phyloP scores from a whole-genome alignment of 2,888 invertebrate genomes.

The Microplitis deprimator region DNA sequence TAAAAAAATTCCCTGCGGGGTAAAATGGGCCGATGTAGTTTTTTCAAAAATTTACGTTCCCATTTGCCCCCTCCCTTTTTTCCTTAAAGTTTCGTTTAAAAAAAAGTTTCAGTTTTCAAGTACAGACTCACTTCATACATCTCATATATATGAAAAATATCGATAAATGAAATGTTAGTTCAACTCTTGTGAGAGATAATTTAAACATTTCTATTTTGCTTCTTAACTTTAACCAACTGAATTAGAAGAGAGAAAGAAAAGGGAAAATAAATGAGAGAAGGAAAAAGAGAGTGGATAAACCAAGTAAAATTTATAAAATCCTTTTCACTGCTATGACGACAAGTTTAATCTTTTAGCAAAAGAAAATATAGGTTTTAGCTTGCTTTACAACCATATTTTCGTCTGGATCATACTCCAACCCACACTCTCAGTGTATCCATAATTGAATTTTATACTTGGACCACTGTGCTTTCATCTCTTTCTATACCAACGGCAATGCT shows the following conservation, averaged over 20 bases:
- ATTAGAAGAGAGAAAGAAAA: not conserved
- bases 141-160: too few species aligned
- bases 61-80: too few species aligned
- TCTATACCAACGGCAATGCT: not conserved
- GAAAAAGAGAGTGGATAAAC: conserved; percentile 29
- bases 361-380: conserved; percentile 10
- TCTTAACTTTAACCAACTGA: not conserved
- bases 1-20: too few species aligned
- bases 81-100: too few species aligned
- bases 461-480: conserved; percentile 31
- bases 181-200: too few species aligned
- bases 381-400: conserved; percentile 21
- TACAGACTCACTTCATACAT: too few species aligned
- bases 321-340: conserved; percentile 11
- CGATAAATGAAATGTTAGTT: too few species aligned
- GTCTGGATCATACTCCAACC: conserved; percentile 21
- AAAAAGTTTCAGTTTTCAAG: too few species aligned
- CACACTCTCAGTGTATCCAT: conserved; percentile 8
- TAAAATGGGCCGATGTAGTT: too few species aligned
- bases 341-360: conserved; percentile 8
- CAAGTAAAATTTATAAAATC: conserved; percentile 38
- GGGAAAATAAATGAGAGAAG: not conserved
- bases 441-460: conserved; percentile 32
- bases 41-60: too few species aligned
- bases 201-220: too few species aligned